These are phyloP conservation scores for Fragum sueziense DNA, from an alignment of 2,888 invertebrate genomes.

Conservation along the genomic window DNA sequence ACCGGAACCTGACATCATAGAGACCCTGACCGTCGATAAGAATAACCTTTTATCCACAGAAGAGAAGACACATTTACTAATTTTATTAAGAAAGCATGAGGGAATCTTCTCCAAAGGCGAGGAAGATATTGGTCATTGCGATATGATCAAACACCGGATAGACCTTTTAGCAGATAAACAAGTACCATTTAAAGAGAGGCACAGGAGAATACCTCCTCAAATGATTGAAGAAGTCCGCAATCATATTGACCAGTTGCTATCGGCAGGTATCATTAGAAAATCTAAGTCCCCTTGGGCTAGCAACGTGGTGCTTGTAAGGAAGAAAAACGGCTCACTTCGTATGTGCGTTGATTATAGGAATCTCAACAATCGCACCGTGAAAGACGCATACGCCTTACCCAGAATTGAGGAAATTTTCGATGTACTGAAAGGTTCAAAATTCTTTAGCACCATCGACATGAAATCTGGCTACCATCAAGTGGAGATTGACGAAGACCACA, in stretches of 20 bases:
- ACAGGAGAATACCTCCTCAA: background rate
- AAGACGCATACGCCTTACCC: too few species aligned
- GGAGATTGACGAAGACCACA: too few species aligned
- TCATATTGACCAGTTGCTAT: background rate
- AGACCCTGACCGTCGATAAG: background rate
- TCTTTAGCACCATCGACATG: too few species aligned
- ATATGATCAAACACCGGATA: background rate
- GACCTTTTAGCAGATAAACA: background rate
- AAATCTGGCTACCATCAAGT: too few species aligned
- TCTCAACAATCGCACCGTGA: too few species aligned
- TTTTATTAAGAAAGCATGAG: background rate
- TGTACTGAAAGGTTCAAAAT: too few species aligned
- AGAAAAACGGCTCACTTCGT: too few species aligned
- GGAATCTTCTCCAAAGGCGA: conserved; percentile 2
- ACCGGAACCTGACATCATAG: background rate
- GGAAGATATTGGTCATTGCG: conserved; percentile 4
- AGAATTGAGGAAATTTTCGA: too few species aligned
- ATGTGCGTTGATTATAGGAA: too few species aligned
- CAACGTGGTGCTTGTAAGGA: too few species aligned
- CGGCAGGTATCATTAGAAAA: too few species aligned
- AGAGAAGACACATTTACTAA: background rate
- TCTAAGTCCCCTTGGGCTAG: too few species aligned
- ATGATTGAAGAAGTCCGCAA: conserved; percentile 10
- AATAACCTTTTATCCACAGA: background rate
- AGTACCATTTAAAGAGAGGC: background rate